Conservation (phyloP, 2,888 invertebrate genomes). For the Tolmerus cingulatus region DNA sequence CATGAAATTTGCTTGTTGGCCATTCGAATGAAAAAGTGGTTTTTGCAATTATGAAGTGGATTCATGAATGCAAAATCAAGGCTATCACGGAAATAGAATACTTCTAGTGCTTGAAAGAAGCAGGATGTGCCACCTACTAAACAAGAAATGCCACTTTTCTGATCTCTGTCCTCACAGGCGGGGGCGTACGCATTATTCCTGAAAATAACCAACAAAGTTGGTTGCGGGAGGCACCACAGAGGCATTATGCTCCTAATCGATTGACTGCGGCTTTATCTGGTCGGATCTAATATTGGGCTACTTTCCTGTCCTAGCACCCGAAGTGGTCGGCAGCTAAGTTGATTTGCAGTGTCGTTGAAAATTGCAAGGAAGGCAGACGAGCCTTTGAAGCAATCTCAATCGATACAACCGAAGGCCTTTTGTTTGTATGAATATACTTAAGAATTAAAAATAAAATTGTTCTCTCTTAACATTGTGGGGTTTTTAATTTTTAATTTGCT, state of each 20-base stretch:
- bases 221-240: not conserved
- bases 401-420: not conserved
- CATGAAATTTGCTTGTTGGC: not conserved
- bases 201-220: not conserved
- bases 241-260: not conserved
- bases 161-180: not conserved
- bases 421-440: not conserved
- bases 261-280: not conserved
- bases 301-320: not conserved
- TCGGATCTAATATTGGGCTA: not conserved
- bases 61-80: not conserved
- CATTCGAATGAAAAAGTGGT: not conserved
- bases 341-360: not conserved
- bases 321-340: not conserved
- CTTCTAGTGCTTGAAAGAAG: not conserved
- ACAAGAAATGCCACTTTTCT: not conserved
- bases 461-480: not conserved
- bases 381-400: not conserved
- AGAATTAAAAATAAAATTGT: not conserved
- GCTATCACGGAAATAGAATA: not conserved
- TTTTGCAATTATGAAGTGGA: not conserved
- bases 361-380: not conserved
- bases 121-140: not conserved
- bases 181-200: not conserved
- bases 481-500: not conserved